phyloP scores from a whole-genome alignment of 2,888 invertebrate genomes.

The Cephus nigrinus region DNA sequence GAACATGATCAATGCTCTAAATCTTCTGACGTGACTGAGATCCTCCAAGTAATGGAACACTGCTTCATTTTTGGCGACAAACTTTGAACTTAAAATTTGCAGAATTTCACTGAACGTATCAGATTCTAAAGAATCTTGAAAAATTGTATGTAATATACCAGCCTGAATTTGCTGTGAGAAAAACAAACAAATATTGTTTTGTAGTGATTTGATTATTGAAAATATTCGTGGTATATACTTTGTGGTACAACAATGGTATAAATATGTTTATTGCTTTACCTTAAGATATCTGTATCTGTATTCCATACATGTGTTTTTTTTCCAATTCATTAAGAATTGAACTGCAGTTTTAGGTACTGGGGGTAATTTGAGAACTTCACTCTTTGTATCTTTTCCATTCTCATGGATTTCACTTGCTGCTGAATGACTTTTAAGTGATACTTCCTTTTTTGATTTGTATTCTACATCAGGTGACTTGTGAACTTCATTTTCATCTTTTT shows the following conservation, averaged over 20 bases:
- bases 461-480: neutral
- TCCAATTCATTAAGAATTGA: conserved; percentile 76
- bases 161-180: conserved; percentile 71
- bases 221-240: neutral
- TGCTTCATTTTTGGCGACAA: conserved; percentile 63
- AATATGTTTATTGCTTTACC: conserved; percentile 48
- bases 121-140: conserved; percentile 77
- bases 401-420: neutral
- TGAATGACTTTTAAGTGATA: conserved; percentile 7
- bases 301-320: conserved; percentile 66
- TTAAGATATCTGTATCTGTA: conserved; percentile 73
- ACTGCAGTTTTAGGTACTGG: conserved; percentile 73
- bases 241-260: conserved; percentile 10
- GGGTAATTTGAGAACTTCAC: conserved; percentile 49
- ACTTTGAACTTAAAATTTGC: conserved; percentile 66
- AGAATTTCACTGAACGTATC: conserved; percentile 74
- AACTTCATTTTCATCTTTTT: conserved; percentile 21
- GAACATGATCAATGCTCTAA: conserved; percentile 76
- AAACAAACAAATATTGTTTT: conserved; percentile 6
- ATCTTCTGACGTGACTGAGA: conserved; percentile 72
- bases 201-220: neutral
- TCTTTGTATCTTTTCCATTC: conserved; percentile 6
- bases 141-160: conserved; percentile 71
- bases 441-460: conserved; percentile 10
- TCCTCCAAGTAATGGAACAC: conserved; percentile 69